These are phyloP conservation scores for Onthophagus taurus DNA, from an alignment of 1,140 invertebrate genomes.

Conservation along the genomic window DNA sequence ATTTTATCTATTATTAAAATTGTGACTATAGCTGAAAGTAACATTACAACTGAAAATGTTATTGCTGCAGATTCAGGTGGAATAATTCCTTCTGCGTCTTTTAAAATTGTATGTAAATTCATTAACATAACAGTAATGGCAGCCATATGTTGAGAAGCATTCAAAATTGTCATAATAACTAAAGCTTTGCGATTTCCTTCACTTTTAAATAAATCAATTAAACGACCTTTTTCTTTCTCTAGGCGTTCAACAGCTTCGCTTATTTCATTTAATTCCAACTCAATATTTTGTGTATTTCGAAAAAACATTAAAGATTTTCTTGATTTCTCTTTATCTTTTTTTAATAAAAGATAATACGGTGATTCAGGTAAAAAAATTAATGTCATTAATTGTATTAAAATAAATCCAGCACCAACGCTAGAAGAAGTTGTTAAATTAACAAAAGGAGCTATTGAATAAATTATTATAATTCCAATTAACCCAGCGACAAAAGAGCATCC, in stretches of 20 bases:
- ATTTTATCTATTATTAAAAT: slow-evolving; percentile 22
- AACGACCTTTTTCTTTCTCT: slow-evolving; percentile 19
- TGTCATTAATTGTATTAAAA: slow-evolving; percentile 28
- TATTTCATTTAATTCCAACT: slow-evolving; percentile 26
- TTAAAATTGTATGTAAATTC: slow-evolving; percentile 41
- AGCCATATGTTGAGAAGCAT: slow-evolving; percentile 22
- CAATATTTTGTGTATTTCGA: slow-evolving; percentile 35
- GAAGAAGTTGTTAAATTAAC: slow-evolving; percentile 16
- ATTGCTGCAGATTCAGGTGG: slow-evolving; percentile 18
- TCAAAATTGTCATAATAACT: slow-evolving; percentile 24
- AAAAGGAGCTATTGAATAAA: slow-evolving; percentile 24
- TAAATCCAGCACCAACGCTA: slow-evolving; percentile 1
- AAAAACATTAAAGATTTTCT: slow-evolving; percentile 41
- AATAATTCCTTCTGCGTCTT: slow-evolving; percentile 22
- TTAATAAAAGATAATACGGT: slow-evolving; percentile 24
- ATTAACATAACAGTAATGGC: too few relatives aligned
- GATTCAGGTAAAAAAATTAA: slow-evolving; percentile 23
- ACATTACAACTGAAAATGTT: slow-evolving; percentile 24
- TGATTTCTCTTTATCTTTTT: slow-evolving; percentile 39
- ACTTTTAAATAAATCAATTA: slow-evolving; percentile 19
- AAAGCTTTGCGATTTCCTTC: slow-evolving; percentile 22
- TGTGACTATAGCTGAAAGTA: slow-evolving; percentile 17
- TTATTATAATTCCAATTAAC: slow-evolving; percentile 26
- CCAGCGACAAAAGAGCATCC: slow-evolving; percentile 27
- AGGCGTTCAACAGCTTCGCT: slow-evolving; percentile 21